Conservation (phyloP, 2,888 invertebrate species). For the Rotaria sp. region DNA sequence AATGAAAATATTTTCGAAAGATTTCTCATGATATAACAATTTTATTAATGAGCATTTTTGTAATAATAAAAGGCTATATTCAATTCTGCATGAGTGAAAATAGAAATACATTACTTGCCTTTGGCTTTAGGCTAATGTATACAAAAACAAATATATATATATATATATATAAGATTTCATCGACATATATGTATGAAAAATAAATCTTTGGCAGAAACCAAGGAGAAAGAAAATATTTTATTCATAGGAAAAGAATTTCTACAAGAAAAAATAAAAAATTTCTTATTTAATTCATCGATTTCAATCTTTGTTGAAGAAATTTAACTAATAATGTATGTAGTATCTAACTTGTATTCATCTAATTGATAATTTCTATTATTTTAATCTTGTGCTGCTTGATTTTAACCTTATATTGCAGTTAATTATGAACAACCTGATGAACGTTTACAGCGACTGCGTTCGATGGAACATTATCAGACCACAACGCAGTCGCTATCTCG, state of each 20-base stretch:
- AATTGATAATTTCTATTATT: not conserved
- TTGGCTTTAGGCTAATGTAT: not conserved
- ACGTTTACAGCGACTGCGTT: conserved; percentile 14
- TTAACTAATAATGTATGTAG: too few species aligned
- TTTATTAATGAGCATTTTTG: not conserved
- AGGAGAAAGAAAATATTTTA: not conserved
- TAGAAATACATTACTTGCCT: not conserved
- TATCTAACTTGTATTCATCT: too few species aligned
- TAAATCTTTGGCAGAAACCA: too few species aligned
- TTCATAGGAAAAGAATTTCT: not conserved
- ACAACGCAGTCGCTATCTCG: not conserved
- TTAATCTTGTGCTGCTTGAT: not conserved
- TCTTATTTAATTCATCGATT: not conserved
- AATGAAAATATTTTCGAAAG: not conserved
- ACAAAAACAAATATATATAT: not conserved
- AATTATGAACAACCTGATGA: not conserved
- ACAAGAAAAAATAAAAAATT: not conserved
- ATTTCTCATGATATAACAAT: not conserved
- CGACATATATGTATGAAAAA: too few species aligned
- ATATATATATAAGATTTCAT: too few species aligned
- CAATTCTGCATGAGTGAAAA: not conserved
- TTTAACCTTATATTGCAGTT: not conserved
- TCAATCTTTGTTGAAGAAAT: too few species aligned
- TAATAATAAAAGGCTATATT: not conserved
- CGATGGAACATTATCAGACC: conserved; percentile 20